Base-by-base conservation (phyloP, 2,113 vertebrate genomes). In the Cyprinodon tularosa region DNA sequence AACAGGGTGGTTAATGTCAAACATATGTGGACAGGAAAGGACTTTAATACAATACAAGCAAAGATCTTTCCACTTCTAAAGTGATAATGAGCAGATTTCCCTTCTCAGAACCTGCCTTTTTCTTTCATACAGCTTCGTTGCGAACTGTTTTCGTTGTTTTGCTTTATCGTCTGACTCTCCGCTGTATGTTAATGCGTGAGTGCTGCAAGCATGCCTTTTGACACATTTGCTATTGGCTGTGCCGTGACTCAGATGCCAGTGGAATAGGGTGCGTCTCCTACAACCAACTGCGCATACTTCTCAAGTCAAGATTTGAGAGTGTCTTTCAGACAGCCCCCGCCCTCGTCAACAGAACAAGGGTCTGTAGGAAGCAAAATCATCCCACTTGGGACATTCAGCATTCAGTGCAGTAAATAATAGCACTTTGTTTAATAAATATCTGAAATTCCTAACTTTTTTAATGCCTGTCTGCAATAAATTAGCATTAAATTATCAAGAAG, bases 271-370 rank as follows among this genome's bases (percentile, higher is more conserved):
- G 74, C 87, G 87, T 90, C 92, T 91, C 88, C 73, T 62, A 57
- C 75, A 92, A 93, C 94, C 94, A 95, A 92, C 80, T 94, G 90
- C 77, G 74, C 93, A 93, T 95, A 91, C 81, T 94, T 96, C 89
- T 85, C 85, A 86, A 95, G 93, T 94, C 92, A 94, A 91, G 90
- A 95, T 95, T 90, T 94, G 94, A 88, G 87, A 90, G 91, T 76
- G 88, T 88, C 82, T 90, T 80, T 93, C 85, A 92, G 85, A 78
- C 81, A 83, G 87, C 83, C 89, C 90, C 88, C 86, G 85, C 84
- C 85, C 87, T 92, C 80, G 79, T 77, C 79, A 88, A 89, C 37
- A 87, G 82, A 78, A 84, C 73, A 78, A 88, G 76, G 70, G 70
- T 84, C 89, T 73, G 84, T 78, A 53, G 75, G 76, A 83, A 80